Evolutionary conservation across 1,140 invertebrate species (phyloP).

Genomic region (Delia radicum): DNA sequence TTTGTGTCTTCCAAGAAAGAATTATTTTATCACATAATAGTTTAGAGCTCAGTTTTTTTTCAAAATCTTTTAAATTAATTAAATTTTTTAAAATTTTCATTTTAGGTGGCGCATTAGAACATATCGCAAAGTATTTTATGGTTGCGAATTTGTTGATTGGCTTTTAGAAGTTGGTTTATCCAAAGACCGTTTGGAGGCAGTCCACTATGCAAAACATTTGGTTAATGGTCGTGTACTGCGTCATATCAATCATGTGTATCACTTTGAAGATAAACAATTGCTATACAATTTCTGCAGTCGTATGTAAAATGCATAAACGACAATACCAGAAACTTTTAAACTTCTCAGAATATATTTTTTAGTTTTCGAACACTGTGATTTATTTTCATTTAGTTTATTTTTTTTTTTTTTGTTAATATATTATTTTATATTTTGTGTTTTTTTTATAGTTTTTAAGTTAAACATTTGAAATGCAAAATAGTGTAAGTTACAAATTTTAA

Average conservation of each 20-base stretch:
- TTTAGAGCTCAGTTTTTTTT: too few species aligned
- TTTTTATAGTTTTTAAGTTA: neutral
- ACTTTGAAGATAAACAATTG: slow-evolving; percentile 74
- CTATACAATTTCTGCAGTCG: slow-evolving; percentile 67
- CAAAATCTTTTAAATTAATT: too few species aligned
- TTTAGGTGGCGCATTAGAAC: slow-evolving; percentile 68
- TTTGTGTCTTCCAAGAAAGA: neutral
- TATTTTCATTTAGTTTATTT: slow-evolving; percentile 1
- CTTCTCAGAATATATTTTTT: neutral
- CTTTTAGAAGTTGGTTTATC: slow-evolving; percentile 76
- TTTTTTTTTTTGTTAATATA: neutral
- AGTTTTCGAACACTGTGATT: neutral
- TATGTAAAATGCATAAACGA: slow-evolving; percentile 28
- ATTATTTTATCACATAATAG: too few species aligned
- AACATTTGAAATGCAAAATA: neutral
- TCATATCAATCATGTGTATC: slow-evolving; percentile 78
- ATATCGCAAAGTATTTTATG: slow-evolving; percentile 79
- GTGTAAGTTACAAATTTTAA: neutral
- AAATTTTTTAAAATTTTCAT: neutral
- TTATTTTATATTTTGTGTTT: too few species aligned
- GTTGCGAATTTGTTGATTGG: slow-evolving; percentile 84
- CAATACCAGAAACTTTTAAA: neutral
- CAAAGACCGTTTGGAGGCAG: slow-evolving; percentile 72
- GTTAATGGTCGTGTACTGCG: slow-evolving; percentile 79
- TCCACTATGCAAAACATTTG: slow-evolving; percentile 79